Evolutionary conservation across 2,797 vertebrate species (phyloP), one percentile per base, ranked within the genome.

Genomic region (Arnoldichthys spilopterus): DNA sequence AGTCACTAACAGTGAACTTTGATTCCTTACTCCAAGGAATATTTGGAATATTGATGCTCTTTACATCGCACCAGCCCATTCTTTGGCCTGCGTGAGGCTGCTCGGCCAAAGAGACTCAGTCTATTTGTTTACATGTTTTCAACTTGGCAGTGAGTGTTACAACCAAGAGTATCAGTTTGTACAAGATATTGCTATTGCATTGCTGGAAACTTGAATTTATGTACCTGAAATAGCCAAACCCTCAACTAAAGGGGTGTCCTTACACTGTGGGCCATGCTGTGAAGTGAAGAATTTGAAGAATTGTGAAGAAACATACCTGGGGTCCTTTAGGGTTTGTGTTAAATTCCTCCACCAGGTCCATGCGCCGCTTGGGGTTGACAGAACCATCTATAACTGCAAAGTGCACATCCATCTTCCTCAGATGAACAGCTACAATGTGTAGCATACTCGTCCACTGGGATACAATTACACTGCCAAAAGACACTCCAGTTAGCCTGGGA

Each of bases 361-460:
- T 98, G 77, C 98, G 96, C 28, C 88, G 91, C 62, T 97, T 98
- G 59, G 96, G 96, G 85, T 90, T 95, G 81, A 99, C 93, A 0
- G 95, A 93, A 18, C 98, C 97, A 2, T 99, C 95, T 0, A 98
- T 94, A 1, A 93, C 92, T 0, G 80, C 91, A 0, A 94, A 96
- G 0, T 82, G 94, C 76, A 98, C 84, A 16, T 91, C 92, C 4
- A 92, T 90, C 30, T 20, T 86, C 81, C 77, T 80, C 63, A 99
- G 92, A 69, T 99, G 97, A 71, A 91, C 82, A 0, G 95, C 95
- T 54, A 98, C 95, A 0, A 98, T 94, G 2, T 75, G 90, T 72
- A 99, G 90, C 97, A 99, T 98, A 86, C 95, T 96, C 1, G 96
- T 99, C 97, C 98, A 99, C 89, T 99, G 98, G 32, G 98, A 99